Evolutionary conservation across 2,888 invertebrate genomes (phyloP).

Genomic region (Pristionchus arcanus): DNA sequence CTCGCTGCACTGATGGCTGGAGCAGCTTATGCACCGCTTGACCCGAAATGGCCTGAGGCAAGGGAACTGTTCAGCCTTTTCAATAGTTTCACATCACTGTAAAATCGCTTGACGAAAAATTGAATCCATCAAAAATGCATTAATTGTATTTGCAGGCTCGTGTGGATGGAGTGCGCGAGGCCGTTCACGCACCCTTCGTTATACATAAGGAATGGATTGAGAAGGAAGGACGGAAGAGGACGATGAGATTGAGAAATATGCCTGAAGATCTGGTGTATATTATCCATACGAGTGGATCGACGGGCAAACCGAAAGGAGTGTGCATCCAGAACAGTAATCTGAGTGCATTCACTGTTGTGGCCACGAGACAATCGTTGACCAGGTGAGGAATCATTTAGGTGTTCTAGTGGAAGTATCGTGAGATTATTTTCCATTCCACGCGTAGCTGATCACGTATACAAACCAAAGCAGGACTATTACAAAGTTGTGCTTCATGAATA

Average conservation of each 20-base stretch:
- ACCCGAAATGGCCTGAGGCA: constrained; percentile 64
- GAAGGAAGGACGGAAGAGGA: neutral
- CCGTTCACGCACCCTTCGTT: constrained; percentile 43
- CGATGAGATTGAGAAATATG: neutral
- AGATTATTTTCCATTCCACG: too few relatives aligned
- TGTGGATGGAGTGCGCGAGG: constrained; percentile 50
- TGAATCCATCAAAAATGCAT: too few relatives aligned
- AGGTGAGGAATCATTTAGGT: constrained; percentile 47
- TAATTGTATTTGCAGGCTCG: neutral
- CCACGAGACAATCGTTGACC: constrained; percentile 65
- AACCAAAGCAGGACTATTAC: neutral
- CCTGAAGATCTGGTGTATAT: constrained; percentile 65
- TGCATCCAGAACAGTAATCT: constrained; percentile 66
- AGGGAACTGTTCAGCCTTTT: constrained; percentile 42
- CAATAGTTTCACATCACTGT: neutral
- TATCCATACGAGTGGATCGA: constrained; percentile 76
- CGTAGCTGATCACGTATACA: neutral
- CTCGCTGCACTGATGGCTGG: constrained; percentile 62
- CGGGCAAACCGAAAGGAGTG: constrained; percentile 76
- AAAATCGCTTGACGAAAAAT: too few relatives aligned
- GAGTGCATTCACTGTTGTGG: constrained; percentile 63
- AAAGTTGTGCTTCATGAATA: neutral
- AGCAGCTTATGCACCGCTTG: constrained; percentile 67
- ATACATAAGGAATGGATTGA: constrained; percentile 35
- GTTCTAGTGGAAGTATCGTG: neutral